Evolutionary conservation across 2,797 vertebrate genomes (phyloP).

Genomic region (Crax fasciolata): DNA sequence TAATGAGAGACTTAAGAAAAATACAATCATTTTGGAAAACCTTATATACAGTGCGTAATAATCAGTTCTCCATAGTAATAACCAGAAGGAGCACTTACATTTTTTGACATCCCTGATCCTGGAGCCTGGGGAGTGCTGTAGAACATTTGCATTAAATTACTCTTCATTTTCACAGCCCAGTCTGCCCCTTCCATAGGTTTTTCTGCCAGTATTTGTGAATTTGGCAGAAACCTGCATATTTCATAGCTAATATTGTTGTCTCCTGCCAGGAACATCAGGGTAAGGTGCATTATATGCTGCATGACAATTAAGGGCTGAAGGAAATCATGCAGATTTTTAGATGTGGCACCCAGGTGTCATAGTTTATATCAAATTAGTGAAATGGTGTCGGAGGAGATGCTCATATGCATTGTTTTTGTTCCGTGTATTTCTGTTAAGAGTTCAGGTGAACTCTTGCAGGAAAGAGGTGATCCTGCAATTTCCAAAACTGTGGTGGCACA

Average conservation of each 20-base stretch:
- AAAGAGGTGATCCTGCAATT: not conserved
- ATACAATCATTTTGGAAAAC: constrained; percentile 68
- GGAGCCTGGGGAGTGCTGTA: constrained; percentile 77
- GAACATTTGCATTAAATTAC: constrained; percentile 87
- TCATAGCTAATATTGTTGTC: constrained; percentile 76
- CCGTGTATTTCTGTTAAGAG: not conserved
- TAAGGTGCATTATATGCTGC: constrained; percentile 57
- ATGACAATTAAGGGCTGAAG: constrained; percentile 61
- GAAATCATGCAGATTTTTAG: constrained; percentile 17
- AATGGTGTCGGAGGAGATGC: not conserved
- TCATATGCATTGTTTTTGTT: not conserved
- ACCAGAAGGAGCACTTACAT: constrained; percentile 81
- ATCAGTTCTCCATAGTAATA: constrained; percentile 81
- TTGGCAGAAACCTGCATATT: constrained; percentile 80
- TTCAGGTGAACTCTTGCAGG: constrained; percentile 5
- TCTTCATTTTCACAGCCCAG: constrained; percentile 76
- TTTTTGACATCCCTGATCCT: constrained; percentile 83
- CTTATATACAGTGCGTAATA: constrained; percentile 72
- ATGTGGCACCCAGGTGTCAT: constrained; percentile 49
- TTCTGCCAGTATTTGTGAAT: constrained; percentile 76
- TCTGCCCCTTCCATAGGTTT: constrained; percentile 77
- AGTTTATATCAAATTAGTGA: constrained; percentile 68
- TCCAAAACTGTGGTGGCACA: not conserved
- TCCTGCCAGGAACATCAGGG: constrained; percentile 80
- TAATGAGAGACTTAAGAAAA: constrained; percentile 63